phyloP scores from a whole-genome alignment of 2,888 invertebrate species.

The Branchellion lobata region DNA sequence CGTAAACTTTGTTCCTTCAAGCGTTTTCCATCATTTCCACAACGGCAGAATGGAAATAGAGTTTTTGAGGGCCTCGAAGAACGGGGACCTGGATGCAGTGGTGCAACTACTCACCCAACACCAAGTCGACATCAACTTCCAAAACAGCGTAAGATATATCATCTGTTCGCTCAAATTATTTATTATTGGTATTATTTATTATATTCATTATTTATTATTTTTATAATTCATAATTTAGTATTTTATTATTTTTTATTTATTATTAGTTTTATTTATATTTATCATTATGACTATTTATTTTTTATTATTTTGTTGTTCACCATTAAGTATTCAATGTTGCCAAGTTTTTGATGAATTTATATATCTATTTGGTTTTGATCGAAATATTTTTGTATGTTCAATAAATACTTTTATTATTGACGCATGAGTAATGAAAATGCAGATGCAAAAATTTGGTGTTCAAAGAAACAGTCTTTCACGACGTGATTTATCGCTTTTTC shows the following conservation, averaged over 20 bases:
- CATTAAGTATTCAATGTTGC: no score
- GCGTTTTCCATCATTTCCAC: no score
- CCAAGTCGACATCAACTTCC: slow-evolving; percentile 69
- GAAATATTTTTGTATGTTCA: no score
- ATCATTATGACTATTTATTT: not conserved
- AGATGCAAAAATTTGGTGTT: no score
- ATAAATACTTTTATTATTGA: no score
- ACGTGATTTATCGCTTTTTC: no score
- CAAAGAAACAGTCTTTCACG: no score
- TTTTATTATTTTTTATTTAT: slow-evolving; percentile 2
- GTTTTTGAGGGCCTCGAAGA: slow-evolving; percentile 63
- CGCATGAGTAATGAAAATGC: no score
- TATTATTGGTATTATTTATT: not conserved
- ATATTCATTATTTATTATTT: not conserved
- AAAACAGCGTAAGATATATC: slow-evolving; percentile 23
- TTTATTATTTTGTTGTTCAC: no score
- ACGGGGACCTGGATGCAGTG: slow-evolving; percentile 68
- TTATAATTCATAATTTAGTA: not conserved
- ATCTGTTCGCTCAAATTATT: not conserved
- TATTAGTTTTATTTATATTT: not conserved
- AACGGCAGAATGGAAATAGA: slow-evolving; percentile 36
- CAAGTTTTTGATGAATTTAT: no score
- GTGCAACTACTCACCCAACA: slow-evolving; percentile 67
- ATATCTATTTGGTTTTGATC: no score
- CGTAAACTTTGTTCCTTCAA: no score